Percentiles rank a stretch among this genome's conserved stretches.
Conservation (phyloP, 2,888 invertebrate species). For the Sturmia bella region DNA sequence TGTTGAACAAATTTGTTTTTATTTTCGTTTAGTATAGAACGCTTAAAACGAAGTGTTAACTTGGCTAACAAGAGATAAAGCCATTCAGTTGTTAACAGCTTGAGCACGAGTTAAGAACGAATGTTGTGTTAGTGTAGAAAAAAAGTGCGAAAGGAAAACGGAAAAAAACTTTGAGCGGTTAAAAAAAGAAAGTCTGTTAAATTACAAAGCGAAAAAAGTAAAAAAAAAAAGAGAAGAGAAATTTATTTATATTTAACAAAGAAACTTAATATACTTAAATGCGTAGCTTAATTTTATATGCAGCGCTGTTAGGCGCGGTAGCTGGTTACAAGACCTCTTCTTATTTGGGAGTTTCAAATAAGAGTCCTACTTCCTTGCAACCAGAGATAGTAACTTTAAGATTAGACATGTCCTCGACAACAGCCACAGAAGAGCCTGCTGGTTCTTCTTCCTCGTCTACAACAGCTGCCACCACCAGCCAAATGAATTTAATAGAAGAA, state of each 20-base stretch:
- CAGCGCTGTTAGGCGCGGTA: constrained; percentile 53
- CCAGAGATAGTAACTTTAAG: constrained; percentile 28
- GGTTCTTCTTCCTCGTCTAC: constrained; percentile 30
- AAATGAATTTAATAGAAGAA: constrained; percentile 51
- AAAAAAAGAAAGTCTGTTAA: constrained; percentile 57
- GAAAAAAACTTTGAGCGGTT: not conserved
- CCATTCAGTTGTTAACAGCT: constrained; percentile 61
- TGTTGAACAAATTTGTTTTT: constrained; percentile 36
- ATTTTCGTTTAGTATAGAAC: constrained; percentile 58
- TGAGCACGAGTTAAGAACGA: constrained; percentile 62
- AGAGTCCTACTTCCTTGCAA: not conserved
- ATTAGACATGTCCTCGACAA: constrained; percentile 21
- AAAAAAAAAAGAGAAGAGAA: constrained; percentile 26
- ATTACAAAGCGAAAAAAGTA: constrained; percentile 5
- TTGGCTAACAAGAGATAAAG: constrained; percentile 59
- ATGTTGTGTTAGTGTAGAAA: constrained; percentile 27
- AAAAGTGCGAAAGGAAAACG: constrained; percentile 29
- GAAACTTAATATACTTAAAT: constrained; percentile 14
- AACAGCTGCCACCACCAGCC: constrained; percentile 28
- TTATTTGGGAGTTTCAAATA: constrained; percentile 19
- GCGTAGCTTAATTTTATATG: constrained; percentile 53
- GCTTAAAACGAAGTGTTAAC: constrained; percentile 67
- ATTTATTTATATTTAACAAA: constrained; percentile 9
- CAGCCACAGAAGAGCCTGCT: constrained; percentile 27
- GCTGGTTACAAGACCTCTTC: constrained; percentile 38